Base-by-base conservation (phyloP, 2,888 invertebrate genomes). In the Hirtodrosophila histrioides region DNA sequence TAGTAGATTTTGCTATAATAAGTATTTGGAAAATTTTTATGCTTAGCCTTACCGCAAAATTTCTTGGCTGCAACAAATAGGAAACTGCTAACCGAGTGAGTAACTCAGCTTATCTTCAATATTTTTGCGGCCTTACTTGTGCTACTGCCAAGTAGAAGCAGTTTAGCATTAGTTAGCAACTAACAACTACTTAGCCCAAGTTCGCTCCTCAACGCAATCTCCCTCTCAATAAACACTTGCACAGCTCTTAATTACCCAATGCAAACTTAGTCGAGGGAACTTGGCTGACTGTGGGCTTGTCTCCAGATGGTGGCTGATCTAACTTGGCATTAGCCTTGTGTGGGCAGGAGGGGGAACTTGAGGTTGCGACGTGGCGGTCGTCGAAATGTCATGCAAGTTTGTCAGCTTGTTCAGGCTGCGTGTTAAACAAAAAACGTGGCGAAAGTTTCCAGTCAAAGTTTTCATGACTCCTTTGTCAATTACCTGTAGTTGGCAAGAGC, bases 191-290 rank as follows among this genome's bases (percentile, higher is more conserved):
- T 78, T 75, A 74, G 61, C 53, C 41, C 43, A 78, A 78, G 60
- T 78, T 78, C 40, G 39, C 61, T 58, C 49, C 64, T 44, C 58
- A 17, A 64, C 63, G 50, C 61, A 54, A 37, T 69, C 70, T 78
- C 60, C 64, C 69, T 75, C 85, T 86, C 87, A 81, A 82, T 82
- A 82, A 82, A 86, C 82, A 82, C 82, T 86, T 84, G 82, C 75
- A 67, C 87, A 82, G 82, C 85, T 86, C 82, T 82, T 82, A 82
- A 86, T 86, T 86, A 82, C 87, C 82, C 87, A 84, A 84, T 86
- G 87, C 82, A 82, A 82, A 82, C 80, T 86, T 83, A 69, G 71
- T 66, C 69, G 74, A 66, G 70, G 69, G 51, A 80, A 68, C 51
- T 51, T 55, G 49, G 29, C 39, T 55, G 24, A 8, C 23, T 10